Base-by-base conservation (phyloP, 2,797 vertebrate genomes). In the Enteromius viviparus region DNA sequence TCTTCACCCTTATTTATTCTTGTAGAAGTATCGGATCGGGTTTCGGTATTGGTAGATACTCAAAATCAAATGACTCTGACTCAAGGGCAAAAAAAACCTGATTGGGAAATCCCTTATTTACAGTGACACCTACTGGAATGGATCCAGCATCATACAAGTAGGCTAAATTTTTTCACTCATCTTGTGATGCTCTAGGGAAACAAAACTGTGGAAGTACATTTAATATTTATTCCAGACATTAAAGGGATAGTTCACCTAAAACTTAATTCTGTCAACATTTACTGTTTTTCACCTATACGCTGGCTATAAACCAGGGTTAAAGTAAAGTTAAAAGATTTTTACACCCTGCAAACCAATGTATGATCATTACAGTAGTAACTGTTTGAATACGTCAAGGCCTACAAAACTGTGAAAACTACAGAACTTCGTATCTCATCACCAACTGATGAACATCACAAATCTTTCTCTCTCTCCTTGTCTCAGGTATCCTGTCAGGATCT, bases 401-500 rank as follows among this genome's bases (percentile, higher is more conserved):
- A 51, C 7, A 19, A 51, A 78, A 65, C 14, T 34, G 37, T 76
- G 9, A 62, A 32, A 45, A 21, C 6, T 1, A 55, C 51, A 40
- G 21, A 40, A 37, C n/a, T 53, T 19, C 17, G 11, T 23, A 26
- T 68, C 7, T 7, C 7, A 1, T 55, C 4, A 55, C 21, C 6
- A 75, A 26, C 1, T 75, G 21, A 76, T 17, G 26, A 79, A 68
- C 11, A 0, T 53, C n/a, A 66, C 80, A 29, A 65, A 76, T 66
- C 55, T 17, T 19, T 34, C 49, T 78, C 51, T 26, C 29, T 58
- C 40, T 81, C 45, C 23, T n/a, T 49, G 49, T 85, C 80, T 81
- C 77, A 81, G 80, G 51, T 86, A 60, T 80, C 80, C 71, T 80
- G 85, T 88, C 76, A 84, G 76, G 69, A 77, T 71, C 47, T 76